Percentiles rank a stretch among this genome's conserved stretches.
phyloP scores from a whole-genome alignment of 2,888 invertebrate genomes.

The Rosalia funebris region DNA sequence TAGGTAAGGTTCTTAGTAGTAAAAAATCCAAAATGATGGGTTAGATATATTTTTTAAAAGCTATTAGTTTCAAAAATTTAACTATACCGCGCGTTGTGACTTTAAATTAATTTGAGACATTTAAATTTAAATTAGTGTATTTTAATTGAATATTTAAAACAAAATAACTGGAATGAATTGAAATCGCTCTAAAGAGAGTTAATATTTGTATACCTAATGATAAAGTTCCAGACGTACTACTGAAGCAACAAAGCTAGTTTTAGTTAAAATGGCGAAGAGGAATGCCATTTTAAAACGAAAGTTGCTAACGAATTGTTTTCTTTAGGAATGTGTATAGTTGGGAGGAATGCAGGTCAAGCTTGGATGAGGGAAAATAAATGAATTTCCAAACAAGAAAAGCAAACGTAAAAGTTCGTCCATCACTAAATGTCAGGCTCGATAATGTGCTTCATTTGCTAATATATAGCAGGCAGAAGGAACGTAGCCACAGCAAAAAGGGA shows the following conservation, averaged over 20 bases:
- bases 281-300: not conserved
- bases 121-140: too few relatives aligned
- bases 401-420: conserved; percentile 11
- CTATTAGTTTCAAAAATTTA: too few relatives aligned
- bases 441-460: conserved; percentile 4
- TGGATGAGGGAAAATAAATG: conserved; percentile 1
- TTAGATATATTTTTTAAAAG: too few relatives aligned
- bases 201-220: not conserved
- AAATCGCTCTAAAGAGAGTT: too few relatives aligned
- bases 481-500: not conserved
- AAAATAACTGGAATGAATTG: too few relatives aligned
- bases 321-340: not conserved
- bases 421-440: conserved; percentile 1
- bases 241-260: too few relatives aligned
- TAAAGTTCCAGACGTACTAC: too few relatives aligned
- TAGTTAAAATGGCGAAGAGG: not conserved
- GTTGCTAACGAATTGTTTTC: not conserved
- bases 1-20: too few relatives aligned
- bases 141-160: too few relatives aligned
- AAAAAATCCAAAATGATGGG: too few relatives aligned
- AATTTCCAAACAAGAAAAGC: conserved; percentile 8
- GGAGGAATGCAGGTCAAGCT: not conserved
- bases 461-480: not conserved
- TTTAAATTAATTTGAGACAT: too few relatives aligned
- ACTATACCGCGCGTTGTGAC: too few relatives aligned